phyloP scores from a whole-genome alignment of 2,888 invertebrate genomes.

The Tipula unca region DNA sequence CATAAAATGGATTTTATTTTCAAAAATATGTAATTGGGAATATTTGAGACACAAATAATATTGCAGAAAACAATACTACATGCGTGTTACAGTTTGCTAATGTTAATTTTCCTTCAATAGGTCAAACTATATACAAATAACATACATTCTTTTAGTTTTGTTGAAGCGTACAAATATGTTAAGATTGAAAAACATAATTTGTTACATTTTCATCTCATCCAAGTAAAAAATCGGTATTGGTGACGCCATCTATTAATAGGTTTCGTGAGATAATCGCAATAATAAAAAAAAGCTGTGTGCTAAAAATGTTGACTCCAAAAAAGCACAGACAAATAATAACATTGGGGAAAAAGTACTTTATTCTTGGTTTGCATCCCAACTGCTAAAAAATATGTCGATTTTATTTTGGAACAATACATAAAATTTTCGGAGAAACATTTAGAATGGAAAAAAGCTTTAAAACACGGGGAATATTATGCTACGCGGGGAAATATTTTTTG shows the following conservation, averaged over 20 bases:
- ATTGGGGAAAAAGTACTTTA: not conserved
- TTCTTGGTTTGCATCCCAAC: not conserved
- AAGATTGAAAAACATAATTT: too few relatives aligned
- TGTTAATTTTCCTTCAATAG: too few relatives aligned
- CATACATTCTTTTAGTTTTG: too few relatives aligned
- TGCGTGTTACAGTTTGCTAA: too few relatives aligned
- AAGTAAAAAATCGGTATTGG: not conserved
- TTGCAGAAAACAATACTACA: too few relatives aligned
- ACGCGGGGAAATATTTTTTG: not conserved
- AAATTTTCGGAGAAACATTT: not conserved
- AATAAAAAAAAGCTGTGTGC: not conserved
- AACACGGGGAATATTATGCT: not conserved
- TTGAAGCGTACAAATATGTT: too few relatives aligned
- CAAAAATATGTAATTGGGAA: too few relatives aligned
- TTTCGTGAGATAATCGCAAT: not conserved
- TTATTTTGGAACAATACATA: not conserved
- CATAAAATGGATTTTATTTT: too few relatives aligned
- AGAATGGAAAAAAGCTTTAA: not conserved
- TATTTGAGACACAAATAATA: too few relatives aligned
- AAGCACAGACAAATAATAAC: not conserved
- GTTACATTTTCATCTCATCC: not conserved
- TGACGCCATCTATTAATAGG: not conserved
- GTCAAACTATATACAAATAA: too few relatives aligned
- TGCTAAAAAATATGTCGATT: not conserved
- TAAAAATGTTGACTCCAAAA: not conserved